Evolutionary conservation across 2,888 invertebrate genomes (phyloP), one percentile per base, ranked within the genome.

Genomic region (Sisyra nigra): DNA sequence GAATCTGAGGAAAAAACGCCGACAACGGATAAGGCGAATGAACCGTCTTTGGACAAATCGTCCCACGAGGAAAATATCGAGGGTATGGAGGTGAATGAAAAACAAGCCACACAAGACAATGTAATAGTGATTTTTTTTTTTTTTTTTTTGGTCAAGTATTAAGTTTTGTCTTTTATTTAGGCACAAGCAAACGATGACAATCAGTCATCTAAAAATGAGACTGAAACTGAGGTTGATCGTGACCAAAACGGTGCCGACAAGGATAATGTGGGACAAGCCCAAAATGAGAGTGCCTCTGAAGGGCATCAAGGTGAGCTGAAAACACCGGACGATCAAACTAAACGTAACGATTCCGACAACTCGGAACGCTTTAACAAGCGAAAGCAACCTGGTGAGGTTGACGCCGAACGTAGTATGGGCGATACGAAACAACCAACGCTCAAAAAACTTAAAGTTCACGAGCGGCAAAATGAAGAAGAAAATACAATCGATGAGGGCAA

Each of bases 331-430:
- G 57, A 63, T 43, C 51, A 50, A 35, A 53, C 52, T 48, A 54
- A 44, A 49, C 52, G 52, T 4, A 57, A 54, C 44, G 52, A 49
- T 13, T 50, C 58, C 44, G 51, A 53, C 41, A 49, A 56, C 48
- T 11, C 11, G 8, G 57, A 66, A 37, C 59, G 59, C 45, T 59
- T 61, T n/a, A 64, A 72, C 49, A 71, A 72, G 50, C 73, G 80
- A 49, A 78, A 79, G 43, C 79, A 75, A 53, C 85, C 83, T 1
- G 85, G 86, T 1, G 70, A 73, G 47, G 78, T 80, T 1, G 80
- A 88, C 51, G 75, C 80, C 34, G 74, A 82, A 52, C 68, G 85
- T 42, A 79, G 76, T 7, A 62, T 89, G 45, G 36, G 79, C 37
- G 76, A 83, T 44, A 61, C 69, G 1, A 68, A 70, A 46, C 74